These are phyloP conservation scores for Erebia epiphron DNA, from an alignment of 2,888 invertebrate species.

Conservation along the genomic window DNA sequence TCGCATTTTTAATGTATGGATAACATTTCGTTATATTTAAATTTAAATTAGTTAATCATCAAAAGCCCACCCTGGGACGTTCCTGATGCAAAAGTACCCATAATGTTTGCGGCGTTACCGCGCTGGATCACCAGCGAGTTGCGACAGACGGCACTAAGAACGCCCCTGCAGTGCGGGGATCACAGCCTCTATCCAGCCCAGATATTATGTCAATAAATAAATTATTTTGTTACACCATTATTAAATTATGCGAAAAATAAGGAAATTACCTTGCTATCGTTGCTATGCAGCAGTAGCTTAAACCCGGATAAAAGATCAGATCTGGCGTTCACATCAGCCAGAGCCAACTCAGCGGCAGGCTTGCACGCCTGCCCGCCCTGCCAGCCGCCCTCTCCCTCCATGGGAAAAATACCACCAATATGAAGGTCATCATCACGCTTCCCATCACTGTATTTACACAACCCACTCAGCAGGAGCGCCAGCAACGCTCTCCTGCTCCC, in stretches of 20 bases:
- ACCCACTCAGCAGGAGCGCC: conserved; percentile 64
- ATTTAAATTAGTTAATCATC: too few species aligned
- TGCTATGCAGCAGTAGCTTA: conserved; percentile 94
- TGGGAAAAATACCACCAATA: conserved; percentile 99
- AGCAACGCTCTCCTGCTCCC: conserved; percentile 53
- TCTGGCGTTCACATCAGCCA: conserved; percentile 96
- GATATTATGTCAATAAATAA: too few species aligned
- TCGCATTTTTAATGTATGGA: too few species aligned
- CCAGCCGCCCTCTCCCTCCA: conserved; percentile 98
- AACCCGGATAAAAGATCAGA: conserved; percentile 95
- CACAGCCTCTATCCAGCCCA: too few species aligned
- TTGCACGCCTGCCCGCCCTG: conserved; percentile 99
- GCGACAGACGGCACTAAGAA: too few species aligned
- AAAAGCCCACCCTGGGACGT: too few species aligned
- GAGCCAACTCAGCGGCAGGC: conserved; percentile 97
- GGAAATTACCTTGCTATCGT: conserved; percentile 95
- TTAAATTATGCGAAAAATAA: background rate
- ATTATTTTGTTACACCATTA: too few species aligned
- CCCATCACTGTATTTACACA: conserved; percentile 63
- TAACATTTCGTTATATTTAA: too few species aligned
- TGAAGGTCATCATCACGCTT: conserved; percentile 90
- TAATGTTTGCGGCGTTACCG: too few species aligned
- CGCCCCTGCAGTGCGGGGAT: too few species aligned
- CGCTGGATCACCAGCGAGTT: too few species aligned
- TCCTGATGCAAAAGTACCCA: too few species aligned